Conservation (phyloP, 1,140 invertebrate genomes). For the Ceratina australensis region DNA sequence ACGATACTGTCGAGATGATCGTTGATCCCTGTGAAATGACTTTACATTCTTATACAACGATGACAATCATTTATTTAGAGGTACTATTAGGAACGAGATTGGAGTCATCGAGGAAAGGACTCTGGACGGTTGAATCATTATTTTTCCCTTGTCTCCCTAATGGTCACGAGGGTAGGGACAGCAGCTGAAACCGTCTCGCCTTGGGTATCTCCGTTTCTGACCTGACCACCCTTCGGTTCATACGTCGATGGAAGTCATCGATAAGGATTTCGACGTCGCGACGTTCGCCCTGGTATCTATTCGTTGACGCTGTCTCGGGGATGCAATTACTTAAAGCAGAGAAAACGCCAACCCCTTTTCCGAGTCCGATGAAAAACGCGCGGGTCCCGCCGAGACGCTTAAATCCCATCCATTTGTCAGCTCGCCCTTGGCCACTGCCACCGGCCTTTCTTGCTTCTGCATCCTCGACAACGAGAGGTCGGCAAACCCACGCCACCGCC, state of each 20-base stretch:
- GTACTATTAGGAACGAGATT: neutral
- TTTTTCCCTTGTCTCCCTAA: conserved; percentile 47
- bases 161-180: neutral
- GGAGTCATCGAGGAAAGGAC: neutral
- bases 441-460: conserved; percentile 44
- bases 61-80: neutral
- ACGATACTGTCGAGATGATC: too few relatives aligned
- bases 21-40: too few relatives aligned
- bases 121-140: conserved; percentile 35
- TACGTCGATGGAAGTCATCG: conserved; percentile 5
- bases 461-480: conserved; percentile 26
- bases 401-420: conserved; percentile 69
- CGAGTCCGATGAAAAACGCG: conserved; percentile 67
- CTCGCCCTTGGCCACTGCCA: conserved; percentile 46
- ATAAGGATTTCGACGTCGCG: conserved; percentile 12
- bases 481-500: too few relatives aligned
- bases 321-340: conserved; percentile 72
- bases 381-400: conserved; percentile 61
- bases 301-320: conserved; percentile 30
- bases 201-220: neutral
- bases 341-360: conserved; percentile 47
- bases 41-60: neutral
- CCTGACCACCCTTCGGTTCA: neutral
- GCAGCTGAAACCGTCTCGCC: conserved; percentile 43
- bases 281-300: neutral